Evolutionary conservation across 53 echinoderm and acorn worm genomes (phyloP).

Genomic region (Holothuria scabra): DNA sequence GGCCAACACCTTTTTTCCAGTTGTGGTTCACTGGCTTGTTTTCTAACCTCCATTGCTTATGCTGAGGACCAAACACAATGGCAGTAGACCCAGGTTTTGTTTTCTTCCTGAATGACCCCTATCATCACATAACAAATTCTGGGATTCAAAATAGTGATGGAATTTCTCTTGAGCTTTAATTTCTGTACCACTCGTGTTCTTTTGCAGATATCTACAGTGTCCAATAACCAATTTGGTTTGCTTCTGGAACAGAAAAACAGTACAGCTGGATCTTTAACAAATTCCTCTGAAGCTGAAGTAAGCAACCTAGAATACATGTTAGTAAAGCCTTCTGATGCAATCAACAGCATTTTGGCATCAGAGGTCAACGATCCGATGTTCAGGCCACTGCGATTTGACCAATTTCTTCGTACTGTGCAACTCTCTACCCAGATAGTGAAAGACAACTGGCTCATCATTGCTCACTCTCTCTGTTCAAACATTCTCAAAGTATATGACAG

Average conservation of each 20-base stretch:
- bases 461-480: conserved; percentile 71
- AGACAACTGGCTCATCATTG: conserved; percentile 71
- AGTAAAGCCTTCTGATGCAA: conserved; percentile 43
- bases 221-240: conserved; percentile 73
- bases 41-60: too few species aligned
- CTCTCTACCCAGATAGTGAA: conserved; percentile 70
- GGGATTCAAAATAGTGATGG: too few species aligned
- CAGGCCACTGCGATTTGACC: conserved; percentile 78
- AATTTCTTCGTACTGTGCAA: conserved; percentile 78
- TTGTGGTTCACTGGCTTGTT: too few species aligned
- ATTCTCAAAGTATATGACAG: conserved; percentile 96
- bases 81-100: too few species aligned
- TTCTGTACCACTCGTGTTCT: too few species aligned
- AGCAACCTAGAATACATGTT: conserved; percentile 71
- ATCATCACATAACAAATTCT: too few species aligned
- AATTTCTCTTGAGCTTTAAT: too few species aligned
- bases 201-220: conserved; percentile 68
- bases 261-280: conserved; percentile 29
- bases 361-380: conserved; percentile 51
- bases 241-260: conserved; percentile 59
- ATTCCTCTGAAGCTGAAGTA: conserved; percentile 59
- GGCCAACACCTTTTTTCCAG: too few species aligned
- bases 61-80: too few species aligned
- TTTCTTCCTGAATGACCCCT: too few species aligned
- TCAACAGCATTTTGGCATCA: conserved; percentile 14